Evolutionary conservation across 2,797 vertebrate genomes (phyloP).

Genomic region (Hemibagrus guttatus): DNA sequence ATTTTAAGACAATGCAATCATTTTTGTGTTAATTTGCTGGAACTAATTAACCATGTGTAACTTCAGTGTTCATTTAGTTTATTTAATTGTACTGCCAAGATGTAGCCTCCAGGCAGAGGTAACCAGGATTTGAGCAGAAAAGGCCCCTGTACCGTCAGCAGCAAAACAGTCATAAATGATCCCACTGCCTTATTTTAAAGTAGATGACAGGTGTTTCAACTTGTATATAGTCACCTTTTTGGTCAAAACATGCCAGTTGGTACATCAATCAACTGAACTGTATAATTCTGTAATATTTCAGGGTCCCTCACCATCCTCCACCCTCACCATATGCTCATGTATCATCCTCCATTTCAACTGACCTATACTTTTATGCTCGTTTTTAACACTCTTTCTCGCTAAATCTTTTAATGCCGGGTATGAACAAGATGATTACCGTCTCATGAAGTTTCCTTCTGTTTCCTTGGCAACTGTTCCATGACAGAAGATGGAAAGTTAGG

Average conservation of each 20-base stretch:
- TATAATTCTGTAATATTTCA: neutral
- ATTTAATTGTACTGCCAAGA: neutral
- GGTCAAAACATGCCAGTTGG: neutral
- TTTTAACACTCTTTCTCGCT: neutral
- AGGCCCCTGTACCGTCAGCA: neutral
- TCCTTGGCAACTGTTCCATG: conserved; percentile 71
- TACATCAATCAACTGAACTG: neutral
- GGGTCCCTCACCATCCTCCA: neutral
- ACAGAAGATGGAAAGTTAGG: conserved; percentile 62
- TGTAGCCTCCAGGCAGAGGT: neutral
- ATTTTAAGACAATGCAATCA: neutral
- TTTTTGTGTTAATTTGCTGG: conserved; percentile 8
- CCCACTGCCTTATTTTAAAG: conserved; percentile 1
- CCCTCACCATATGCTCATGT: neutral
- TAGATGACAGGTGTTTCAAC: neutral
- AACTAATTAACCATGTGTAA: neutral
- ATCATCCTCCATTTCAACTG: neutral
- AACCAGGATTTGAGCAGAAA: neutral
- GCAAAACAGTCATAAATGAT: neutral
- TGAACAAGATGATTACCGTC: conserved; percentile 53
- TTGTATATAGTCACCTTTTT: neutral
- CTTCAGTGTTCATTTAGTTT: neutral
- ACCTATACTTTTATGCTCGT: neutral
- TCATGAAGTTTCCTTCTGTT: conserved; percentile 58
- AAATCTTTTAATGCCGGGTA: conserved; percentile 49